Conservation (phyloP, 2,888 invertebrate species). For the Dorcus hopei region DNA sequence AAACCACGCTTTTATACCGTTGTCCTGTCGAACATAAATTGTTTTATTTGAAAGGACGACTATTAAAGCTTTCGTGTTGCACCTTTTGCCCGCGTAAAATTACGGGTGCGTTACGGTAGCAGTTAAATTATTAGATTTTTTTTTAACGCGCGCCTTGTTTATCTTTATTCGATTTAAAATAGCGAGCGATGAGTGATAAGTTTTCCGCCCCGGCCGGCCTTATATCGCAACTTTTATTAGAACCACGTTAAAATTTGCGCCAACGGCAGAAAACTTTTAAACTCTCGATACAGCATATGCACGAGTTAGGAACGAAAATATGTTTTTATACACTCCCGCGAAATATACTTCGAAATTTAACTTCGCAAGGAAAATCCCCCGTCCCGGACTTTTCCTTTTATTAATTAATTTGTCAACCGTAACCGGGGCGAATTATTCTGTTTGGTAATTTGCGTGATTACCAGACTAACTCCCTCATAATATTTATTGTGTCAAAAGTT, state of each 20-base stretch:
- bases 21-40: conserved; percentile 24
- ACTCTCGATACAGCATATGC: conserved; percentile 31
- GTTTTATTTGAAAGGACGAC: conserved; percentile 24
- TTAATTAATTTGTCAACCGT: no score
- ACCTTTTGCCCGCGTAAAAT: conserved; percentile 8
- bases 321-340: conserved; percentile 18
- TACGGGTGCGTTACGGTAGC: neutral
- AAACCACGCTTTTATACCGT: conserved; percentile 18
- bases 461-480: no score
- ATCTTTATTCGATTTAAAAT: conserved; percentile 18
- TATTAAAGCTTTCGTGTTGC: conserved; percentile 18
- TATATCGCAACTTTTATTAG: conserved; percentile 36
- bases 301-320: conserved; percentile 19
- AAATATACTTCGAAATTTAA: conserved; percentile 11
- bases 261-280: conserved; percentile 37
- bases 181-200: conserved; percentile 28
- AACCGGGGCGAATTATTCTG: neutral
- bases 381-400: no score
- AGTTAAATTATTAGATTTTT: no score
- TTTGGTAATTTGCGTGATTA: neutral
- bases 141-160: no score
- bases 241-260: conserved; percentile 36
- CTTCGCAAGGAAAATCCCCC: neutral
- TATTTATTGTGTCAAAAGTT: no score
- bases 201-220: conserved; percentile 33